Evolutionary conservation across 2,113 vertebrate species (phyloP).

Genomic region (Tretioscincus oriximinensis): DNA sequence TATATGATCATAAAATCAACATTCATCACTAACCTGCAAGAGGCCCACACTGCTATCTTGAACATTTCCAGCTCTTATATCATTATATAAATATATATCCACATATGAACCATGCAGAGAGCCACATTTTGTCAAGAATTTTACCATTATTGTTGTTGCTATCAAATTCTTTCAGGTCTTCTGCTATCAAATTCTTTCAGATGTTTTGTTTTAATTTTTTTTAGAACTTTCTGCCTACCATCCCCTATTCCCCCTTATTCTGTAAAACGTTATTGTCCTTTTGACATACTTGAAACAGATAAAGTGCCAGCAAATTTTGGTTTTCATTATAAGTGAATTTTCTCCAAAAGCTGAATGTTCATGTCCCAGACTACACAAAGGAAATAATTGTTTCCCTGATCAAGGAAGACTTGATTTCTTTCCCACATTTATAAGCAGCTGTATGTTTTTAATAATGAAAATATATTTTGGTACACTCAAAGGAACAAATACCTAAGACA

Average conservation of each 20-base stretch:
- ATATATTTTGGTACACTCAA: neutral
- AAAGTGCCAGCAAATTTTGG: slow-evolving; percentile 18
- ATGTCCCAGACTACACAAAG: neutral
- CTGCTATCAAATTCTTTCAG: too few relatives aligned
- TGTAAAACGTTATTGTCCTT: neutral
- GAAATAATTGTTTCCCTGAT: slow-evolving; percentile 13
- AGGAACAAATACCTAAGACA: neutral
- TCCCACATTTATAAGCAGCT: slow-evolving; percentile 1
- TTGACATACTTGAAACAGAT: slow-evolving; percentile 7
- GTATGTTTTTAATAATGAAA: slow-evolving; percentile 6
- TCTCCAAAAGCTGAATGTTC: slow-evolving; percentile 6
- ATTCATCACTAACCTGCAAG: too few relatives aligned
- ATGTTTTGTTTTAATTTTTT: neutral
- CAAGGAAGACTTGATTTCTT: slow-evolving; percentile 9
- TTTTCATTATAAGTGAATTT: slow-evolving; percentile 18
- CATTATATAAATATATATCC: too few relatives aligned
- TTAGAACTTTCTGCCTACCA: neutral
- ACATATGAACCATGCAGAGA: too few relatives aligned
- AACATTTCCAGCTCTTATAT: too few relatives aligned
- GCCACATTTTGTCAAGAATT: neutral
- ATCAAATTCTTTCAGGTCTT: neutral
- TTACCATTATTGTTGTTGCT: neutral
- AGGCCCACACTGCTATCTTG: too few relatives aligned
- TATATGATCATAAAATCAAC: too few relatives aligned
- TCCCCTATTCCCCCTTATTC: neutral